A percentile compares a stretch with the other conserved stretches of the same genome.
Conservation (phyloP, 2,888 invertebrate genomes). For the Dione juno region DNA sequence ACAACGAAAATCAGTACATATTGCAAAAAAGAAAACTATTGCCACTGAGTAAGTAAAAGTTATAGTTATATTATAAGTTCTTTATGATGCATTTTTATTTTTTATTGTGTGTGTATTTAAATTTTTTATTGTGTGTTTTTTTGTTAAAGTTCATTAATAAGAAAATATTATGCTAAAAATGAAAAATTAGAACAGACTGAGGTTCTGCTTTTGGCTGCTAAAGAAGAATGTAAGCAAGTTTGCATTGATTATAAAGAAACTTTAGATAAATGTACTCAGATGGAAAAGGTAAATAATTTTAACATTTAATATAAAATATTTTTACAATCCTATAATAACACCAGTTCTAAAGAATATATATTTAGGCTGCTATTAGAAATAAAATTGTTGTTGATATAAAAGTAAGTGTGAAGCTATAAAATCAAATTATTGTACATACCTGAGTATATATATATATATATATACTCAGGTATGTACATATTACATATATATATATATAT, state of each 20-base stretch:
- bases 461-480: no score
- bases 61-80: background rate
- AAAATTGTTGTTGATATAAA: no score
- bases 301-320: constrained; percentile 4
- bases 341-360: no score
- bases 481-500: no score
- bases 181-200: constrained; percentile 54
- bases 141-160: constrained; percentile 58
- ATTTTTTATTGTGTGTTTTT: constrained; percentile 11
- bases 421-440: no score
- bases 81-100: background rate
- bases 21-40: constrained; percentile 61
- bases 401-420: no score
- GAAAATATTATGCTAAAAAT: constrained; percentile 54
- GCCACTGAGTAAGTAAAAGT: constrained; percentile 61
- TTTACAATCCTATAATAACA: background rate
- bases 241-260: constrained; percentile 59
- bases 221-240: constrained; percentile 61
- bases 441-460: no score
- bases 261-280: constrained; percentile 55
- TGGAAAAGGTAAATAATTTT: constrained; percentile 60
- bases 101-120: background rate
- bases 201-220: constrained; percentile 53
- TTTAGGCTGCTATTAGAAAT: no score
- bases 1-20: constrained; percentile 51